Evolutionary conservation across 1,140 invertebrate species (phyloP).

Genomic region (Mamestra configurata): DNA sequence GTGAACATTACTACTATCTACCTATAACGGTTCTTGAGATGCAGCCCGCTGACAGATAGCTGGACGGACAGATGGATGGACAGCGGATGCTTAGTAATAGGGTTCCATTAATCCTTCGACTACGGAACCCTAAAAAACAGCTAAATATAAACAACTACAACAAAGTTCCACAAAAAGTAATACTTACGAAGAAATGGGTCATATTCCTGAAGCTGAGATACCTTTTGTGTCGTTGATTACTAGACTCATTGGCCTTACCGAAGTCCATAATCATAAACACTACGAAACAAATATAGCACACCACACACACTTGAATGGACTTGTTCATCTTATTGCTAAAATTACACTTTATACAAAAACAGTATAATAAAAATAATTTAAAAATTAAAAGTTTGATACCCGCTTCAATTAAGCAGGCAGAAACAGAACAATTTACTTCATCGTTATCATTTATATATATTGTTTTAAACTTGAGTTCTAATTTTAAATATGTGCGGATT

Average conservation of each 20-base stretch:
- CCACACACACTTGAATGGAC: conserved; percentile 14
- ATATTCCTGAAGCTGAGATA: conserved; percentile 70
- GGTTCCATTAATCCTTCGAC: too few species aligned
- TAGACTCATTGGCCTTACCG: conserved; percentile 8
- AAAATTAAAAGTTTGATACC: conserved; percentile 4
- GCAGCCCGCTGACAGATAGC: too few species aligned
- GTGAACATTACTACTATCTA: too few species aligned
- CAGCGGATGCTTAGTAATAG: too few species aligned
- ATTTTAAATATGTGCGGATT: background rate
- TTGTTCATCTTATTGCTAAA: conserved; percentile 34
- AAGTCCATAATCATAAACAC: conserved; percentile 33
- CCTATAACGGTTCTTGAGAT: too few species aligned
- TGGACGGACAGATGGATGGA: too few species aligned
- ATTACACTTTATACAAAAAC: background rate
- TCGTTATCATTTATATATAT: conserved; percentile 3
- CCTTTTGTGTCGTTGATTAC: conserved; percentile 19
- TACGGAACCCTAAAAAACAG: too few species aligned
- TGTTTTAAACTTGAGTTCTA: conserved; percentile 5
- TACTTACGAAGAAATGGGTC: conserved; percentile 79
- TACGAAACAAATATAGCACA: conserved; percentile 36
- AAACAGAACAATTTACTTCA: conserved; percentile 13
- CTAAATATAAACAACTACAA: conserved; percentile 25
- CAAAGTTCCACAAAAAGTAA: conserved; percentile 37
- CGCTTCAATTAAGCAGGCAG: background rate
- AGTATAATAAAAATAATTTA: background rate